Evolutionary conservation across 37 sponge, comb jelly and placozoan species (phyloP).

Genomic region (Spongilla lacustris): DNA sequence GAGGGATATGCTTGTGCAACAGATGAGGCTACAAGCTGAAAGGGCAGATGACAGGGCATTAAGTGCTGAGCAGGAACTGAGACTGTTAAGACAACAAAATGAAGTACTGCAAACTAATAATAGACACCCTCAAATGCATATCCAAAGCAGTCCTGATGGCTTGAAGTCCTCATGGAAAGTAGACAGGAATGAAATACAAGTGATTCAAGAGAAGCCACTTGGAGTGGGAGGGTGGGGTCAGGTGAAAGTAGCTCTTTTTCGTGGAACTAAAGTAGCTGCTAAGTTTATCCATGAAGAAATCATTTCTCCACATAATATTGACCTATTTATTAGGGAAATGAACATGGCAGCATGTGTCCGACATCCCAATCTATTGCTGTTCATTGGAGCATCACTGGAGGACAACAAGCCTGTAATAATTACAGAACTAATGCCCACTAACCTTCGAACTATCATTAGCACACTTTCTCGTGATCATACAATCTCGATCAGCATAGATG

Average conservation of each 20-base stretch:
- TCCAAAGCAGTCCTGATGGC: too few relatives aligned
- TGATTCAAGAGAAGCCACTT: constrained; percentile 32
- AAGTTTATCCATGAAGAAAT: constrained; percentile 62
- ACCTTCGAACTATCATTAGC: constrained; percentile 32
- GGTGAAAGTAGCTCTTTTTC: constrained; percentile 52
- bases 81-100: background rate
- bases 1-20: background rate
- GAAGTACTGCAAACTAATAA: background rate
- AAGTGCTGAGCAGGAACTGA: background rate
- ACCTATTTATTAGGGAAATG: constrained; percentile 65
- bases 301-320: constrained; percentile 48
- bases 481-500: constrained; percentile 20
- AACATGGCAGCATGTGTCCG: constrained; percentile 61
- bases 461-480: constrained; percentile 18
- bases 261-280: constrained; percentile 65
- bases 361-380: constrained; percentile 73
- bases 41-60: background rate
- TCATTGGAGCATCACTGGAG: constrained; percentile 50
- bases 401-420: constrained; percentile 41
- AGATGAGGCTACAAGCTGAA: background rate
- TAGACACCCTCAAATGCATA: too few relatives aligned
- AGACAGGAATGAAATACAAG: constrained; percentile 40
- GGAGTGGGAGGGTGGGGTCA: constrained; percentile 70
- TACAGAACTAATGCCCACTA: constrained; percentile 73
- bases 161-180: constrained; percentile 40